Base-by-base conservation (phyloP, 2,113 vertebrate genomes). In the Suricata suricatta region DNA sequence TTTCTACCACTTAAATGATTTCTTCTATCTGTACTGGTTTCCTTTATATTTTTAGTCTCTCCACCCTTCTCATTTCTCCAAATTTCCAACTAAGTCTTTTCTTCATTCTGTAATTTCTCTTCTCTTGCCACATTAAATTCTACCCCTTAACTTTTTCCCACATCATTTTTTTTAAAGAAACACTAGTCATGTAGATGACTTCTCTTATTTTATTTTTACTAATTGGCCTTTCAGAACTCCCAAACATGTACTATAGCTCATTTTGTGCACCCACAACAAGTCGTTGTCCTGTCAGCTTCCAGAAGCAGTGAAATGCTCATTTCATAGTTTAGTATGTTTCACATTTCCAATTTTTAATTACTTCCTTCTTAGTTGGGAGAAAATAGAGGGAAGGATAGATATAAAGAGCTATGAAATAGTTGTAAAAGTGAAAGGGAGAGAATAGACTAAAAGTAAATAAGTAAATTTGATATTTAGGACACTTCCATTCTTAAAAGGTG, bases 171-270 rank as follows among this genome's bases (percentile, higher is more conserved):
- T 21, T 17, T n/a, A 2, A 97, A 77, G 50, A 91, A 69, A 63
- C 31, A 57, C 25, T 77, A 38, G 8, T 31, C 44, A 15, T 27
- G 16, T 21, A 27, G 90, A 81, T 29, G 77, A 27, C n/a, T 76
- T 87, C n/a, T 72, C 31, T 84, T n/a, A 47, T 74, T 93, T 93
- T 94, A 68, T n/a, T 94, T 96, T 85, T 54, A 57, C 69, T 90
- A 76, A 50, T 57, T 77, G 31, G 33, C 0, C 29, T 84, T 76
- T 88, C 27, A 85, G 71, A 84, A 83, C 2, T 50, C 21, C 82
- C 38, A 41, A 69, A 52, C 31, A 41, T 88, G 17, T 44, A 41
- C 41, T 35, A 11, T 10, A 47, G 14, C 47, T 60, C 31, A 76
- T 72, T 82, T 47, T 83, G 21, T 15, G 10, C 16, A 27, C 63